Evolutionary conservation across 2,113 vertebrate genomes (phyloP).

Genomic region (Chloropsis hardwickii): DNA sequence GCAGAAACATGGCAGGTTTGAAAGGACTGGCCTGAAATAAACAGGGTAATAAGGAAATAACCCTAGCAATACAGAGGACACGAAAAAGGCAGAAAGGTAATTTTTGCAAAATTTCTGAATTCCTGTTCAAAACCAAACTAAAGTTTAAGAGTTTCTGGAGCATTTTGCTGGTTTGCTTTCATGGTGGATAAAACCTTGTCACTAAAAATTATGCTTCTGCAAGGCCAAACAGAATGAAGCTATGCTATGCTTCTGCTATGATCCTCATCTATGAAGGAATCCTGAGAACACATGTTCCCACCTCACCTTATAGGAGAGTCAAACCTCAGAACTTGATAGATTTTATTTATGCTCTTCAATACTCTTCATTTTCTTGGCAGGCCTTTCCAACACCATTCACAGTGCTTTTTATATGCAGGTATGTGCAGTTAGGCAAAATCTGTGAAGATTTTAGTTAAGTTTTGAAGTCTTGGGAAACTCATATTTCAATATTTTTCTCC

Average conservation of each 20-base stretch:
- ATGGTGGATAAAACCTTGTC: not conserved
- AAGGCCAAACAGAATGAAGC: not conserved
- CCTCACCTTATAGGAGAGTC: not conserved
- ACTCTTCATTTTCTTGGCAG: not conserved
- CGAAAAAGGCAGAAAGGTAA: not conserved
- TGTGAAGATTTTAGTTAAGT: not conserved
- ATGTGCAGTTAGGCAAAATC: not conserved
- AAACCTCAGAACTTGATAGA: not conserved
- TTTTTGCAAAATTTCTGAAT: not conserved
- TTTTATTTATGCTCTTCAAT: not conserved
- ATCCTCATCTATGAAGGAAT: not conserved
- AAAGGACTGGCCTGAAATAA: not conserved
- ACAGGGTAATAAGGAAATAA: not conserved
- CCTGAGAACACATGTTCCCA: not conserved
- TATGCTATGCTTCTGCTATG: not conserved
- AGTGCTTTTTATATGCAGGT: fast-evolving
- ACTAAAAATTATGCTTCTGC: not conserved
- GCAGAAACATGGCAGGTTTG: not conserved
- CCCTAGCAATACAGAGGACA: not conserved
- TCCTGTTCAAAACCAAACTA: not conserved
- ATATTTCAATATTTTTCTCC: not conserved
- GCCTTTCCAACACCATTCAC: not conserved
- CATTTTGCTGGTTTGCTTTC: not conserved
- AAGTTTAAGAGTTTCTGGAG: not conserved
- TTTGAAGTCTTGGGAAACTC: not conserved